Percentiles rank a stretch among this genome's conserved stretches.
Conservation (phyloP, 2,797 vertebrate genomes). For the Calcarius lapponicus region DNA sequence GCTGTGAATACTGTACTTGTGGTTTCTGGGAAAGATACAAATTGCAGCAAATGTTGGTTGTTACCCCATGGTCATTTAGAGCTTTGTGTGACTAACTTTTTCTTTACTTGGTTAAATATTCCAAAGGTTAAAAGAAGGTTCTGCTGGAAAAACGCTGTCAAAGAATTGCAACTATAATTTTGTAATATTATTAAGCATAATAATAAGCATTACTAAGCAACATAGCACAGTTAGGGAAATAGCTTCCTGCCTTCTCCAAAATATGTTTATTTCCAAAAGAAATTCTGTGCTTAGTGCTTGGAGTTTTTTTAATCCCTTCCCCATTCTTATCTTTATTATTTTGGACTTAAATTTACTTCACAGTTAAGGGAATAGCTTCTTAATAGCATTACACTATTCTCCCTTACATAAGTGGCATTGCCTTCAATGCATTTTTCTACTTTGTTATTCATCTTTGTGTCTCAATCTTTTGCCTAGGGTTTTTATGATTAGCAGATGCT, state of each 20-base stretch:
- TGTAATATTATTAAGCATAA: neutral
- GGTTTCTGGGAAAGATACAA: neutral
- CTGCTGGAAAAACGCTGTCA: neutral
- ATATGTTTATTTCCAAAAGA: neutral
- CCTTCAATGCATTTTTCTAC: neutral
- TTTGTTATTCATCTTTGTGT: neutral
- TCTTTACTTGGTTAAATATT: neutral
- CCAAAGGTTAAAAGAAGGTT: neutral
- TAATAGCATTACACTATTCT: neutral
- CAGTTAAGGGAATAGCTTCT: neutral
- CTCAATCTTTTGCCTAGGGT: neutral
- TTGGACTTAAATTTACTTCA: neutral
- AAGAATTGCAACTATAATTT: neutral
- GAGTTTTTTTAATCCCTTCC: neutral
- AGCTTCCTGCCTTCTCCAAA: neutral
- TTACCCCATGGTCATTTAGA: neutral
- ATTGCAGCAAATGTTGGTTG: fast-evolving
- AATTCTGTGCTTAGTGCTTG: neutral
- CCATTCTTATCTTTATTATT: neutral
- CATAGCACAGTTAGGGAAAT: neutral
- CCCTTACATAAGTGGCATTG: neutral
- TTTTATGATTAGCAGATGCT: neutral
- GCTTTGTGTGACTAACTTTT: neutral
- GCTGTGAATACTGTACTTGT: neutral
- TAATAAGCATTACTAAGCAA: neutral